Percentiles rank a stretch among this genome's conserved stretches.
These are phyloP conservation scores for Prunella himalayana DNA, from an alignment of 2,113 vertebrate genomes.

Conservation along the genomic window DNA sequence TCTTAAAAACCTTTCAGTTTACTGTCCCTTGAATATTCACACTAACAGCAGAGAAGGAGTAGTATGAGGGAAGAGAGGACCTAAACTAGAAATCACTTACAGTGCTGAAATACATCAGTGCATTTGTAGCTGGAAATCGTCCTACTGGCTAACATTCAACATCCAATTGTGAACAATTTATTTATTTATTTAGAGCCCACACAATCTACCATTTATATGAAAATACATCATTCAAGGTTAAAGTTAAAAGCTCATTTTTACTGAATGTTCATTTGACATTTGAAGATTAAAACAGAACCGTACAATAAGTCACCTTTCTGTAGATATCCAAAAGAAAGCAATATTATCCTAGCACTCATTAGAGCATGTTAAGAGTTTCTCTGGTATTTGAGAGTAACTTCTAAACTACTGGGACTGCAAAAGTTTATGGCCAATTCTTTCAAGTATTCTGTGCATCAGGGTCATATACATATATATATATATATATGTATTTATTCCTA, in stretches of 20 bases:
- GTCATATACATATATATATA: background rate
- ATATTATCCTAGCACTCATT: background rate
- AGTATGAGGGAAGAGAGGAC: background rate
- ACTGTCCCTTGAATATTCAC: background rate
- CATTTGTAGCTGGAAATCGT: background rate
- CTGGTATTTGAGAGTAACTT: background rate
- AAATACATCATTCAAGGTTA: background rate
- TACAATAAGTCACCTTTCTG: background rate
- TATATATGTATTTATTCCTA: background rate
- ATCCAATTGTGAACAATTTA: background rate
- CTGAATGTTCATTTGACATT: background rate
- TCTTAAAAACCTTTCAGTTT: background rate
- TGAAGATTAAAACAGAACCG: background rate
- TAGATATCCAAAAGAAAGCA: background rate
- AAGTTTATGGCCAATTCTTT: background rate
- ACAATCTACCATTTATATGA: background rate
- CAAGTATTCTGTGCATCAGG: background rate
- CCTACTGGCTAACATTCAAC: background rate
- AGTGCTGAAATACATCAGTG: background rate
- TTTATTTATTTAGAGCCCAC: background rate
- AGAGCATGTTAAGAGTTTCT: background rate
- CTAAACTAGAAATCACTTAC: background rate
- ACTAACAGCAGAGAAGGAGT: rapidly evolving
- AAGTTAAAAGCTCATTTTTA: background rate
- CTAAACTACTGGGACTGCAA: background rate